phyloP scores from a whole-genome alignment of 2,113 vertebrate species.

The Pithys albifrons region DNA sequence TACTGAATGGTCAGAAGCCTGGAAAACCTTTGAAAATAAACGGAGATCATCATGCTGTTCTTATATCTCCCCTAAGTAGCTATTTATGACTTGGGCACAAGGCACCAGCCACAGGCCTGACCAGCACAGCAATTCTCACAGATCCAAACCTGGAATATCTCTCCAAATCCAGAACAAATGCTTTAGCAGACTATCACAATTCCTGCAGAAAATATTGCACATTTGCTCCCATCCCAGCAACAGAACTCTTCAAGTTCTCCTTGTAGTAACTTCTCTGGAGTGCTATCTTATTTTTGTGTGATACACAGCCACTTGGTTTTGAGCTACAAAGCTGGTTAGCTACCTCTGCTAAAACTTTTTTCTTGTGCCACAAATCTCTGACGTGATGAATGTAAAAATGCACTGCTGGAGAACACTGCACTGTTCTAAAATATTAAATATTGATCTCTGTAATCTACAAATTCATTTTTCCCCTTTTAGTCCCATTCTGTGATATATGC shows the following conservation, averaged over 20 bases:
- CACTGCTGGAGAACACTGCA: not conserved
- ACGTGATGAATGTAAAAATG: not conserved
- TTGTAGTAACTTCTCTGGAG: not conserved
- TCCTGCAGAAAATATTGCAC: not conserved
- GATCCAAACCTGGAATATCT: not conserved
- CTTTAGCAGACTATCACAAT: not conserved
- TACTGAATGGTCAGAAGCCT: not conserved
- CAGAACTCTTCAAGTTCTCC: not conserved
- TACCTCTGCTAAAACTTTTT: not conserved
- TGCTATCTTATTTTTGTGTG: not conserved
- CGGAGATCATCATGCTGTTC: not conserved
- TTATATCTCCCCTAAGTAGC: not conserved
- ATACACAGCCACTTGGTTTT: not conserved
- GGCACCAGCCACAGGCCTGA: not conserved
- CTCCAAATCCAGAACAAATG: not conserved
- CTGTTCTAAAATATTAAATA: slow-evolving; percentile 9
- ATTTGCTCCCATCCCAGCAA: not conserved
- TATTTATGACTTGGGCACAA: not conserved
- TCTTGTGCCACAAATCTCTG: not conserved
- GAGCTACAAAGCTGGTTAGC: not conserved
- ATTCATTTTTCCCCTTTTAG: not conserved
- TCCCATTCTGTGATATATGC: not conserved
- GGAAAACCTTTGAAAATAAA: not conserved
- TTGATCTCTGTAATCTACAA: not conserved
- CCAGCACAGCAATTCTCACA: not conserved